Percentiles rank a stretch among this genome's conserved stretches.
Evolutionary conservation across 2,888 invertebrate species (phyloP).

Genomic region (Tetranychus piercei): DNA sequence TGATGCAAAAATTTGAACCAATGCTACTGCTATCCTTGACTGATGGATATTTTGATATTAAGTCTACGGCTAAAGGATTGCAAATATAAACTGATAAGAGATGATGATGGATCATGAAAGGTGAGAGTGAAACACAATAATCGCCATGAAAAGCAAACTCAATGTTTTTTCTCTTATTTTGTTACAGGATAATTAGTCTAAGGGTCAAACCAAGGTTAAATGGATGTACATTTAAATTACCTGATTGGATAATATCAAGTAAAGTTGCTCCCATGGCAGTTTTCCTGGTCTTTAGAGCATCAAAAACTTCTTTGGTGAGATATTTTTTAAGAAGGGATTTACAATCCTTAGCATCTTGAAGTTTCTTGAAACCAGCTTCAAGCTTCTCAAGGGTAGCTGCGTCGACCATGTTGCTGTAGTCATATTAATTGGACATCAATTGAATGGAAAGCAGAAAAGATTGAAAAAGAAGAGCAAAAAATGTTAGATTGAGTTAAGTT

Average conservation of each 20-base stretch:
- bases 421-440: neutral
- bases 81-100: no score
- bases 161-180: no score
- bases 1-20: neutral
- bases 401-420: constrained; percentile 53
- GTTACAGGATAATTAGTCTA: neutral
- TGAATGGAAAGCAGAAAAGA: neutral
- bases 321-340: constrained; percentile 91
- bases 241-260: constrained; percentile 84
- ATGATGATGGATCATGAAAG: no score
- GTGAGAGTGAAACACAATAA: no score
- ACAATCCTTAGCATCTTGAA: constrained; percentile 60
- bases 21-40: neutral
- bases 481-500: neutral
- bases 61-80: no score
- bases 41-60: neutral
- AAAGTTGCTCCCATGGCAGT: constrained; percentile 81
- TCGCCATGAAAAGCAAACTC: no score
- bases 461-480: neutral
- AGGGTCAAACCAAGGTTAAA: neutral
- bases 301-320: constrained; percentile 74
- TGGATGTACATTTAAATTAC: constrained; percentile 35
- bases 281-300: constrained; percentile 75
- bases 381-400: constrained; percentile 73
- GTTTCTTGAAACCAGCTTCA: constrained; percentile 72